Evolutionary conservation across 2,113 vertebrate species (phyloP), one percentile per base, ranked within the genome.

Genomic region (Sprattus sprattus): DNA sequence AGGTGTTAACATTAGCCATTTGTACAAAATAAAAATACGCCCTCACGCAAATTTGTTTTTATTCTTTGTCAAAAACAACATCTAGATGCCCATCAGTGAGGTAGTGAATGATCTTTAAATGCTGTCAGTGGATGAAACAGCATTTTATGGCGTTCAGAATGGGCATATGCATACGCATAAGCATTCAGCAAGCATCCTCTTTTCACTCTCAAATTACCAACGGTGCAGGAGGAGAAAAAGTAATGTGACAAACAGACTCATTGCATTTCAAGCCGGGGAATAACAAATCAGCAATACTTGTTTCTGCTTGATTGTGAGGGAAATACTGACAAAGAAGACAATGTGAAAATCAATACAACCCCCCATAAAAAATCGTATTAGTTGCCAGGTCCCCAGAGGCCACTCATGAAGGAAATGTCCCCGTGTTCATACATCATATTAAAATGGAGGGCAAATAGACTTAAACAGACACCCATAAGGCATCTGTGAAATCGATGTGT

Each of bases 271-370:
- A 64, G 45, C 78, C 18, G 20, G 64, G 22, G 32, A 39, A 16
- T 81, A 52, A 82, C 57, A 82, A 86, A 86, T 86, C 80, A 82
- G 60, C 64, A 60, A 44, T 50, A 82, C 60, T 64, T 57, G 32
- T 78, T 81, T 10, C 45, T 39, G 81, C 81, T 6, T 47, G 47
- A 52, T 82, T 82, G 81, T 46, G 32, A 46, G 22, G 18, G 22
- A 46, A 49, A 82, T 49, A 82, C 50, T 22, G 45, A 82, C 47
- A 49, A 25, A 47, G 47, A 22, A 28, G 11, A 49, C 45, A n/a
- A 49, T 45, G 81, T 45, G 82, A 18, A 54, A 82, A 83, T 54
- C 82, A 83, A 83, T 83, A n/a, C 15, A 13, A 83, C 82, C n/a
- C 49, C 28, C 49, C 28, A 15, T 4, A 67, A 28, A 25, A 67